phyloP scores from a whole-genome alignment of 2,888 invertebrate genomes.

The Pteria penguin region DNA sequence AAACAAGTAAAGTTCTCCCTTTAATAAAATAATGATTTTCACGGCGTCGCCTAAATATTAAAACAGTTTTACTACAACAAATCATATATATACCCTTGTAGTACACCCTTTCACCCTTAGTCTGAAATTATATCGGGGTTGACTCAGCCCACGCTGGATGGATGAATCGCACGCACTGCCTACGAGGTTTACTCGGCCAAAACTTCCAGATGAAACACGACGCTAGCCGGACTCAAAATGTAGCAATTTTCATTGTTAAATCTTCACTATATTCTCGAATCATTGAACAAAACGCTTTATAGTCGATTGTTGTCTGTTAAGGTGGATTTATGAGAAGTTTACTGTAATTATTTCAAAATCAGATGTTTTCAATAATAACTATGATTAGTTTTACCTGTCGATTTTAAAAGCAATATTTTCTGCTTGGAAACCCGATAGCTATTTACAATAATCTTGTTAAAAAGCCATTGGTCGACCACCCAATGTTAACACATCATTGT shows the following conservation, averaged over 20 bases:
- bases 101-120: not conserved
- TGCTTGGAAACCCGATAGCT: not conserved
- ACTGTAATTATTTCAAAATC: not conserved
- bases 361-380: not conserved
- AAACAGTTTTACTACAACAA: no score
- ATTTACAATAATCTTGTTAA: not conserved
- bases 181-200: not conserved
- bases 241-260: not conserved
- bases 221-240: not conserved
- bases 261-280: not conserved
- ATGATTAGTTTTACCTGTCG: not conserved
- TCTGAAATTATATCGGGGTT: not conserved
- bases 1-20: no score
- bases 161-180: not conserved
- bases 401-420: not conserved
- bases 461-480: not conserved
- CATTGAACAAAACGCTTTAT: not conserved
- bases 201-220: not conserved
- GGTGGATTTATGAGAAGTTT: not conserved
- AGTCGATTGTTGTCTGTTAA: not conserved
- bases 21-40: no score
- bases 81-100: not conserved
- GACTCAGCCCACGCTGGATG: not conserved
- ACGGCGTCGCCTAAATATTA: no score
- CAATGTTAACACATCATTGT: no score